Base-by-base conservation (phyloP, 2,797 vertebrate genomes). In the Cyprinella venusta region DNA sequence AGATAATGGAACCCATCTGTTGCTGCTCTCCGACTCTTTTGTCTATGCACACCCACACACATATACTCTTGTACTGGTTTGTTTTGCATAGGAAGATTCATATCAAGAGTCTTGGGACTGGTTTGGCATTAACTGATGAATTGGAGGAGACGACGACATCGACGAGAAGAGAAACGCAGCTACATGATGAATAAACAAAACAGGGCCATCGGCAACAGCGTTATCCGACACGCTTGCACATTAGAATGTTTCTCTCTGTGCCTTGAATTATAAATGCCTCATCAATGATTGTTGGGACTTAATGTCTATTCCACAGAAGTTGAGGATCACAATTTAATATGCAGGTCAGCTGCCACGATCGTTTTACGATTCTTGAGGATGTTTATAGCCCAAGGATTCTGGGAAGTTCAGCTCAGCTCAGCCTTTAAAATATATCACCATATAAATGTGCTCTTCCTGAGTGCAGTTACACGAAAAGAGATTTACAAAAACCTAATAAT, bases 1-100 rank as follows among this genome's bases (percentile, higher is more conserved):
- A 64, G 72, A 83, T 85, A 83, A 77, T 61, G 63, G 13, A 67
- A 84, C 38, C 84, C 84, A 87, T 83, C 81, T 85, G 81, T 68
- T 85, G 67, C 38, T 10, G 33, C 9, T 63, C 48, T 61, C 54
- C 16, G 5, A 81, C 65, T 48, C 24, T 65, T 40, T 24, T 40
- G 30, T 65, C 45, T 26, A 61, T 26, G 9, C 26, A 18, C n/a
- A 0, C 82, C 79, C 48, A 84, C 85, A 56, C 61, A 38, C 67
- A 81, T 64, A 38, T 38, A 40, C 61, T 69, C 52, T 24, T 40
- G 33, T 9, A 71, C 24, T 24, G 21, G 61, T 52, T 78, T 65
- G 21, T 59, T 61, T 71, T 80, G n/a, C 18, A 40, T 24, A 63
- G 45, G 38, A 59, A 42, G 48, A 61, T 61, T 64, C 42, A 74